Evolutionary conservation across 2,888 invertebrate genomes (phyloP).

Genomic region (Tanypteryx hageni): DNA sequence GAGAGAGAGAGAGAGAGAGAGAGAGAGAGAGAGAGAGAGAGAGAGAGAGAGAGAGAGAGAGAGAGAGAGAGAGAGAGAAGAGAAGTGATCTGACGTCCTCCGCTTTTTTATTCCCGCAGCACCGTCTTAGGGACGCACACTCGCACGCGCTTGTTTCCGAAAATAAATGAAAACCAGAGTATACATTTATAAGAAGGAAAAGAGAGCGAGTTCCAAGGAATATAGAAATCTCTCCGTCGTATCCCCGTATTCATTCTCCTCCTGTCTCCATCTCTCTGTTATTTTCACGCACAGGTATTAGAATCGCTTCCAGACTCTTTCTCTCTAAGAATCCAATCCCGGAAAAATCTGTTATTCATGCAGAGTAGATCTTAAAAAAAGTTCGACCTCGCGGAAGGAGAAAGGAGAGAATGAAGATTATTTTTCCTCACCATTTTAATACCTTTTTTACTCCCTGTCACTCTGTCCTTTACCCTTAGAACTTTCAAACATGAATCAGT

Average conservation of each 20-base stretch:
- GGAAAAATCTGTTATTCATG: conserved; percentile 34
- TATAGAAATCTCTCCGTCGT: conserved; percentile 8
- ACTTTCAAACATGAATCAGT: no score
- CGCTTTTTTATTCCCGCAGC: background rate
- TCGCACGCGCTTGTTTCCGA: background rate
- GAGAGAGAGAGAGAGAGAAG: no score
- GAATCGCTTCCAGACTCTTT: background rate
- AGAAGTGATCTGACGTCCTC: background rate
- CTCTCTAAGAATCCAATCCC: background rate
- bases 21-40: no score
- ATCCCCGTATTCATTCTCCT: conserved; percentile 1
- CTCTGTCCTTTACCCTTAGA: no score
- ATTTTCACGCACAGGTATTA: background rate
- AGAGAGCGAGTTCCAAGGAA: background rate
- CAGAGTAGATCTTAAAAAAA: background rate
- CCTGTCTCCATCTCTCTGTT: background rate
- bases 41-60: no score
- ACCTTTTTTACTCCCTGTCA: no score
- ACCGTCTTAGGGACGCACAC: background rate
- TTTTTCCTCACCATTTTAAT: no score
- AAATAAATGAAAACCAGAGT: background rate
- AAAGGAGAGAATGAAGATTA: no score
- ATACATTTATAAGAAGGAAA: background rate
- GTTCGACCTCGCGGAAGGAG: no score
- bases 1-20: no score